A percentile compares a stretch with the other conserved stretches of the same genome.
Conservation (phyloP, 2,888 invertebrate species). For the Tethea ocularis region DNA sequence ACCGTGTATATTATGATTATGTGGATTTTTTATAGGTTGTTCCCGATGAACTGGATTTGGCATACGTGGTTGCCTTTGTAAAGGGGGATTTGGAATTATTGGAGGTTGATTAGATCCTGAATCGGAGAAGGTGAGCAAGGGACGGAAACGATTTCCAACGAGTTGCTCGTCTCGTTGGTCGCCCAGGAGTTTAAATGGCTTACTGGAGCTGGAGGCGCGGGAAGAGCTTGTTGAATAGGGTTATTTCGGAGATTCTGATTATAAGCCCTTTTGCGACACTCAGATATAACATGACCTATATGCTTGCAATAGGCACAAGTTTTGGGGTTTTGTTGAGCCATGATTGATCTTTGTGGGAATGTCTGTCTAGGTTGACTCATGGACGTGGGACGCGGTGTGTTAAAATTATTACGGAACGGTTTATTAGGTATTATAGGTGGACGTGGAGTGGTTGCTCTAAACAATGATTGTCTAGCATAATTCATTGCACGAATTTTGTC, state of each 20-base stretch:
- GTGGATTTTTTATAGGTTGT: background rate
- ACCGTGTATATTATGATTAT: too few species aligned
- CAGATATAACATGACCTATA: constrained; percentile 14
- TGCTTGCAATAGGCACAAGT: constrained; percentile 16
- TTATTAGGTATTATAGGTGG: background rate
- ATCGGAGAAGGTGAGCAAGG: constrained; percentile 12
- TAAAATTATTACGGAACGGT: background rate
- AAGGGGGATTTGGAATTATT: constrained; percentile 1
- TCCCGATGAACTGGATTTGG: background rate
- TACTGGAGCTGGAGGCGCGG: background rate
- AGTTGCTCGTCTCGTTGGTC: constrained; percentile 14
- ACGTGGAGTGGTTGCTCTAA: background rate
- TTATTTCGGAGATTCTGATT: constrained; percentile 12
- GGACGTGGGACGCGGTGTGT: background rate
- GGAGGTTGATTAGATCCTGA: constrained; percentile 8
- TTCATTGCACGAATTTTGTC: constrained; percentile 32
- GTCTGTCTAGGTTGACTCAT: background rate
- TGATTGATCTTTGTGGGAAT: background rate
- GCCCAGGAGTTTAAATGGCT: constrained; percentile 21
- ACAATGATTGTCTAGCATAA: constrained; percentile 15
- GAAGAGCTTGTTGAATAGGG: background rate
- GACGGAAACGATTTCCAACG: constrained; percentile 15
- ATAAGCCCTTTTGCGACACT: constrained; percentile 18
- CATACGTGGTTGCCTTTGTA: background rate
- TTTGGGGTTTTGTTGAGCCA: background rate